phyloP scores from a whole-genome alignment of 1,140 invertebrate species.

The Lysiphlebus fabarum region DNA sequence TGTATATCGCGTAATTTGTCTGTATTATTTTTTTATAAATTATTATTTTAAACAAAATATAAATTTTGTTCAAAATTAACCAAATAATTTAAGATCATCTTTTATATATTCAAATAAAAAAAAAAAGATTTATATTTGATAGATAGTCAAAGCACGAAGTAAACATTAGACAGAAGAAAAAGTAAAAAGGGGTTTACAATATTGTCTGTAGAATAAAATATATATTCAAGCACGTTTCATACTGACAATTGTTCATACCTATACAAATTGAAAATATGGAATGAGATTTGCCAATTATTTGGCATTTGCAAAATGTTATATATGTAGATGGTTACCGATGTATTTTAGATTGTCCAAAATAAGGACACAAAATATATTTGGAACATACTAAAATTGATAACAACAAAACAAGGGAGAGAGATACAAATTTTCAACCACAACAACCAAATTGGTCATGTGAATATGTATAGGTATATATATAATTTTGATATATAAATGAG shows the following conservation, averaged over 20 bases:
- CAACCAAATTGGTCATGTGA: conserved; percentile 21
- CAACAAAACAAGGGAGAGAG: conserved; percentile 6
- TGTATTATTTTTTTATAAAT: neutral
- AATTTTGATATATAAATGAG: too few relatives aligned
- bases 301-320: conserved; percentile 38
- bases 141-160: too few relatives aligned
- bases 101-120: too few relatives aligned
- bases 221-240: conserved; percentile 17
- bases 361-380: too few relatives aligned
- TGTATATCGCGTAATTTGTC: neutral
- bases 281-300: conserved; percentile 45
- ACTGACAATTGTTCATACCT: conserved; percentile 18
- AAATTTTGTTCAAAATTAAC: too few relatives aligned
- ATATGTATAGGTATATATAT: too few relatives aligned
- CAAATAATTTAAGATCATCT: too few relatives aligned
- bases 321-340: conserved; percentile 39
- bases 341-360: too few relatives aligned
- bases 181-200: neutral
- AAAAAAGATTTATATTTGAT: too few relatives aligned
- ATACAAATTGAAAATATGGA: conserved; percentile 5
- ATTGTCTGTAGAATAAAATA: too few relatives aligned
- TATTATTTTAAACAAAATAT: neutral
- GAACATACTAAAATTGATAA: conserved; percentile 20
- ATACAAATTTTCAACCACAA: conserved; percentile 39
- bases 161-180: neutral